Evolutionary conservation across 2,888 invertebrate genomes (phyloP).

Genomic region (Dynastes maya): DNA sequence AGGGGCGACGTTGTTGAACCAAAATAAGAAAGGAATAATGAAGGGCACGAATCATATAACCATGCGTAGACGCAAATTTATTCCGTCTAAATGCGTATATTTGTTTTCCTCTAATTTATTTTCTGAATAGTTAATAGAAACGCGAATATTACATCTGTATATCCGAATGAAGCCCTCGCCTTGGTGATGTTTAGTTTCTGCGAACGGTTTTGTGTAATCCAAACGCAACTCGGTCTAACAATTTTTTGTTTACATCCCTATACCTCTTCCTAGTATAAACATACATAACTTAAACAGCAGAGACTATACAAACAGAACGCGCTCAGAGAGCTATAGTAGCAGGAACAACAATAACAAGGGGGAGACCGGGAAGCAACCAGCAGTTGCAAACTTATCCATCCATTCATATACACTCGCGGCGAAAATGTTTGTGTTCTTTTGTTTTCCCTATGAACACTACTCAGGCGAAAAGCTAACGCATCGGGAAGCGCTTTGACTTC

Average conservation of each 20-base stretch:
- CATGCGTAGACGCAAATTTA: no score
- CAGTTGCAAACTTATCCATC: slow-evolving; percentile 29
- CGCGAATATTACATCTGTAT: no score
- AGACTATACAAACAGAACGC: slow-evolving; percentile 24
- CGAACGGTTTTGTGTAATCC: neutral
- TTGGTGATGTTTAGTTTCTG: neutral
- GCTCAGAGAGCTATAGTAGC: neutral
- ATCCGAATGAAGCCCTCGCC: neutral
- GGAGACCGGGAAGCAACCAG: neutral
- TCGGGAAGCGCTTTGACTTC: neutral
- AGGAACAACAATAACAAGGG: slow-evolving; percentile 6
- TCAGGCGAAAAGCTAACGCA: neutral
- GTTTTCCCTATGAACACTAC: slow-evolving; percentile 13
- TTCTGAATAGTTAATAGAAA: no score
- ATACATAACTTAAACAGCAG: slow-evolving; percentile 15
- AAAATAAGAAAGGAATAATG: no score
- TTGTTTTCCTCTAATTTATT: no score
- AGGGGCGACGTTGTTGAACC: no score
- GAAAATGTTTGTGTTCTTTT: slow-evolving; percentile 38
- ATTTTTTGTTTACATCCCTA: slow-evolving; percentile 3
- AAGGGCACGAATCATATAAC: no score
- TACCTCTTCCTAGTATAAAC: neutral
- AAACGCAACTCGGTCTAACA: neutral
- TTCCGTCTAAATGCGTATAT: no score
- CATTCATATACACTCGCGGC: slow-evolving; percentile 26